phyloP scores from a whole-genome alignment of 2,888 invertebrate species.

The Tridacna gigas region DNA sequence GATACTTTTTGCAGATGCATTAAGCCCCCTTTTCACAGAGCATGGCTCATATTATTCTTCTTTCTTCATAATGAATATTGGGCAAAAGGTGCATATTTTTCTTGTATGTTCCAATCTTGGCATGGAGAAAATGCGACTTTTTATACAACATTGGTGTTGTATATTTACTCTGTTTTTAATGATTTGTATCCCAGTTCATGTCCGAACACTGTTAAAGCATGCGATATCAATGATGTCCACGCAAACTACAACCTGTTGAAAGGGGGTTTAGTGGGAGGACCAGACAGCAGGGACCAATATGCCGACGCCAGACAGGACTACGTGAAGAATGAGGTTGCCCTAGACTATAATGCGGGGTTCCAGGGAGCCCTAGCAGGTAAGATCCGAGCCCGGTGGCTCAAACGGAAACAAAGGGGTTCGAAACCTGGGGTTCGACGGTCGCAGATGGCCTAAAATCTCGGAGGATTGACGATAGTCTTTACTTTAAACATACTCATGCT shows the following conservation, averaged over 20 bases:
- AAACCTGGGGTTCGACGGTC: too few species aligned
- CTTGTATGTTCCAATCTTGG: background rate
- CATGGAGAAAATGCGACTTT: background rate
- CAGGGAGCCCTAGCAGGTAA: constrained; percentile 1
- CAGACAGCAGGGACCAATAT: background rate
- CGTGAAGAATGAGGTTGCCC: background rate
- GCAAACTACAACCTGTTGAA: background rate
- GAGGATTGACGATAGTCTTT: too few species aligned
- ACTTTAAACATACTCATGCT: too few species aligned
- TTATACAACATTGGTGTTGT: background rate
- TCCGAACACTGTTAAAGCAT: background rate
- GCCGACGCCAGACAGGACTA: background rate
- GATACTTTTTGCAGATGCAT: too few species aligned
- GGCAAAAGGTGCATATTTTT: background rate
- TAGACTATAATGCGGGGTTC: background rate
- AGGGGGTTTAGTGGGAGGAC: background rate
- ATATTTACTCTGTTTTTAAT: background rate
- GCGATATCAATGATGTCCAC: background rate
- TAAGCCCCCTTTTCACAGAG: too few species aligned
- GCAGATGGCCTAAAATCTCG: too few species aligned
- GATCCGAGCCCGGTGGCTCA: too few species aligned
- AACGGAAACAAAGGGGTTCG: too few species aligned
- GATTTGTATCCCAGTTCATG: too few species aligned
- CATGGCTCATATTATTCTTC: too few species aligned
- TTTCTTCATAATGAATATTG: too few species aligned